These are phyloP conservation scores for Notechis scutatus DNA, from an alignment of 2,113 vertebrate genomes.

Conservation along the genomic window DNA sequence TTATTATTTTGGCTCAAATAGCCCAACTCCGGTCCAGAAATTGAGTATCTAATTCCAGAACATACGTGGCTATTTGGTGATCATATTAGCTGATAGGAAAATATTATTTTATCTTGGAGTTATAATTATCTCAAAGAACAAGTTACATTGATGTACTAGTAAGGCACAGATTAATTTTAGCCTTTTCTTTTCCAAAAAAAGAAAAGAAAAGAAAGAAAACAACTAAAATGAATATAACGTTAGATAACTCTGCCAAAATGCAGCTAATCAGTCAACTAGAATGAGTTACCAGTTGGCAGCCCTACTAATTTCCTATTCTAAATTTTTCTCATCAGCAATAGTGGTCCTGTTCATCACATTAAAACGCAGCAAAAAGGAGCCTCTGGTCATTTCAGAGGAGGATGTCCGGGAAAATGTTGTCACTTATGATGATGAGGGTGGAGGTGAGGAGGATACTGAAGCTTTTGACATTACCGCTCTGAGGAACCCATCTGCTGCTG, in stretches of 20 bases:
- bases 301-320: conserved; percentile 52
- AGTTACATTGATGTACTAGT: neutral
- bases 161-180: neutral
- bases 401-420: conserved; percentile 96
- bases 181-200: neutral
- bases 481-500: conserved; percentile 87
- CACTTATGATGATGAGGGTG: conserved; percentile 94
- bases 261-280: neutral
- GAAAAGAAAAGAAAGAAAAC: no score
- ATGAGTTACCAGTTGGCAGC: neutral
- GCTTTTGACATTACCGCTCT: conserved; percentile 95
- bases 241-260: neutral
- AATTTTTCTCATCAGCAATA: conserved; percentile 77
- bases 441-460: conserved; percentile 94
- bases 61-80: neutral
- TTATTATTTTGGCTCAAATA: neutral
- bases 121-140: neutral
- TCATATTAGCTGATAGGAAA: neutral
- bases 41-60: neutral
- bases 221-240: neutral
- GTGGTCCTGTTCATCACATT: conserved; percentile 93
- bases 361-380: conserved; percentile 90
- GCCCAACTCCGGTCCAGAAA: neutral
- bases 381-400: conserved; percentile 92
- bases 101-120: neutral